These are phyloP conservation scores for Brachionus manjavacas DNA, from an alignment of 1,140 invertebrate species.

Conservation along the genomic window DNA sequence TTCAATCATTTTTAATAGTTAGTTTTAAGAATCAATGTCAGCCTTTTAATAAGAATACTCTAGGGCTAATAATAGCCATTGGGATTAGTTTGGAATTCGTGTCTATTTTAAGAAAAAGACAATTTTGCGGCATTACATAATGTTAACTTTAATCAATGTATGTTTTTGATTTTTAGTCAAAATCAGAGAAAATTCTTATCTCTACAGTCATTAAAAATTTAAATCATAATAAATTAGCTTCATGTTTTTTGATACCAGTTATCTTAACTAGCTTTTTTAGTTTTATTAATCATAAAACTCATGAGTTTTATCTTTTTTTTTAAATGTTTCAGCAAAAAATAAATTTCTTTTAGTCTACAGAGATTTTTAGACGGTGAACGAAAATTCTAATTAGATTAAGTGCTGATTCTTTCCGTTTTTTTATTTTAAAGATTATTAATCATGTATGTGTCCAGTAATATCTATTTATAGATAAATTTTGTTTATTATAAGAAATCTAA, in stretches of 20 bases:
- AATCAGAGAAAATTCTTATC: neutral
- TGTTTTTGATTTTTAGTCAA: neutral
- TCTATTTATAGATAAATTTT: too few species aligned
- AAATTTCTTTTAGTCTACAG: too few species aligned
- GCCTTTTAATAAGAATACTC: neutral
- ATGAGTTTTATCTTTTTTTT: neutral
- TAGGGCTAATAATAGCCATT: neutral
- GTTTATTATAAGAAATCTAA: too few species aligned
- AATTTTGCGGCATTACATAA: neutral
- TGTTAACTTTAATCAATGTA: neutral
- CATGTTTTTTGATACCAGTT: neutral
- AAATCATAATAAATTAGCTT: constrained; percentile 1
- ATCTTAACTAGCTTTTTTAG: neutral
- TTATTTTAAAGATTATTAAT: too few species aligned
- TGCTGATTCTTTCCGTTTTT: too few species aligned
- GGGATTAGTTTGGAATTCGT: neutral
- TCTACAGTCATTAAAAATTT: neutral
- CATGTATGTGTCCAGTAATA: too few species aligned
- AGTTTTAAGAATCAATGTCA: neutral
- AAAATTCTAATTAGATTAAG: too few species aligned
- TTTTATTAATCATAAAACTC: neutral
- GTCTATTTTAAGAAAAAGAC: neutral
- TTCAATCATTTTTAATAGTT: neutral
- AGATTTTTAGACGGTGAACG: too few species aligned
- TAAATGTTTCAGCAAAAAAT: neutral